phyloP scores from a whole-genome alignment of 2,888 invertebrate species.

The Heliconius aoede region DNA sequence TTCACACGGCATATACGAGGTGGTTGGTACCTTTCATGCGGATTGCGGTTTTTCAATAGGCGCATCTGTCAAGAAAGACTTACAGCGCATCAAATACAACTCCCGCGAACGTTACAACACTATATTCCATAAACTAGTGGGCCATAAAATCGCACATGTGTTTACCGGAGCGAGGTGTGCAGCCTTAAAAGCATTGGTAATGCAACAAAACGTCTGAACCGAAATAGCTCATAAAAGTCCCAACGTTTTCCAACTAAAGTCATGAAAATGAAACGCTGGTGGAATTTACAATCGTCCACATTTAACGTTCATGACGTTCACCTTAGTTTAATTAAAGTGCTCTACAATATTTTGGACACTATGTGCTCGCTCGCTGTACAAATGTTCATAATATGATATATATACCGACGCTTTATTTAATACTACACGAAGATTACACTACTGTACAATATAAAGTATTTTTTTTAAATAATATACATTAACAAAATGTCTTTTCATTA shows the following conservation, averaged over 20 bases:
- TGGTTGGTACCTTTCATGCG: slow-evolving; percentile 33
- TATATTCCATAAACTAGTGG: slow-evolving; percentile 78
- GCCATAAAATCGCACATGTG: slow-evolving; percentile 80
- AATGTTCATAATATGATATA: background rate
- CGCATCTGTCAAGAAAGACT: slow-evolving; percentile 57
- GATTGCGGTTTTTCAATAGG: slow-evolving; percentile 54
- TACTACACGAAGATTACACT: too few relatives aligned
- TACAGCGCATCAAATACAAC: slow-evolving; percentile 52
- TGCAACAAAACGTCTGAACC: slow-evolving; percentile 85
- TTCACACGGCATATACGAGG: background rate
- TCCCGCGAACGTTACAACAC: slow-evolving; percentile 69
- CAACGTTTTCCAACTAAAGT: slow-evolving; percentile 83
- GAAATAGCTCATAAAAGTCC: slow-evolving; percentile 84
- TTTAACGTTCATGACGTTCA: slow-evolving; percentile 80
- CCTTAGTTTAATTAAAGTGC: slow-evolving; percentile 81
- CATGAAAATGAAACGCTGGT: slow-evolving; percentile 81
- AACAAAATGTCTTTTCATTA: too few relatives aligned
- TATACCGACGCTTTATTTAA: background rate
- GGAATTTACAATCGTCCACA: slow-evolving; percentile 83
- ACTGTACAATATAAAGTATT: too few relatives aligned
- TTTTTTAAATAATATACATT: too few relatives aligned
- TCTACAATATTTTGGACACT: slow-evolving; percentile 49
- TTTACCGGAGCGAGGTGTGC: slow-evolving; percentile 80
- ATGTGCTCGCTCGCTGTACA: slow-evolving; percentile 25
- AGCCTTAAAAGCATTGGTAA: slow-evolving; percentile 84